These are phyloP conservation scores for Tupiocoris notatus DNA, from an alignment of 2,888 invertebrate species.

Conservation along the genomic window DNA sequence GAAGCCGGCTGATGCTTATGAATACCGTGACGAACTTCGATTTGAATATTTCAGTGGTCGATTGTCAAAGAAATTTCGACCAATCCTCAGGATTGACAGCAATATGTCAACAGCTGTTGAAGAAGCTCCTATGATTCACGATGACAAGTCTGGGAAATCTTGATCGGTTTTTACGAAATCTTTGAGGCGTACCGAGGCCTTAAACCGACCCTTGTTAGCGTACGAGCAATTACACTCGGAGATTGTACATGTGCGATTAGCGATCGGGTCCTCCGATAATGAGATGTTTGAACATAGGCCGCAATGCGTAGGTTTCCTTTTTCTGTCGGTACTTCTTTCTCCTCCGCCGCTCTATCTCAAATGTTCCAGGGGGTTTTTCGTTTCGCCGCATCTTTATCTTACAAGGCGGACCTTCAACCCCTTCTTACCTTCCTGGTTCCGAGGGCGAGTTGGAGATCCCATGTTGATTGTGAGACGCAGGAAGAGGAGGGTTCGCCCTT, in stretches of 20 bases:
- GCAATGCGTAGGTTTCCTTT: not conserved
- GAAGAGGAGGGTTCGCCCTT: slow-evolving; percentile 14
- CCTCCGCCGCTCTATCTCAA: slow-evolving; percentile 8
- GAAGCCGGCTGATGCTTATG: too few relatives aligned
- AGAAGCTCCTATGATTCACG: too few relatives aligned
- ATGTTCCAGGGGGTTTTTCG: slow-evolving; percentile 4
- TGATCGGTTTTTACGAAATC: too few relatives aligned
- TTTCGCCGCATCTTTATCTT: not conserved
- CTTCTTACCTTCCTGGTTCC: slow-evolving; percentile 17
- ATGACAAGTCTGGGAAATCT: too few relatives aligned
- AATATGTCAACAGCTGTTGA: too few relatives aligned
- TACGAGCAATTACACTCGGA: slow-evolving; percentile 22
- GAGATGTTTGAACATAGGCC: slow-evolving; percentile 25
- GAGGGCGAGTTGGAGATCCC: slow-evolving; percentile 4
- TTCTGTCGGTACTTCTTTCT: not conserved
- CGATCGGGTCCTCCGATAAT: slow-evolving; percentile 6
- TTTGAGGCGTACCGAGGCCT: too few relatives aligned
- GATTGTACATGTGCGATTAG: not conserved
- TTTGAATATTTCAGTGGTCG: too few relatives aligned
- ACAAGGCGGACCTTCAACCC: slow-evolving; percentile 20
- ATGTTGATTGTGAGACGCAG: slow-evolving; percentile 20
- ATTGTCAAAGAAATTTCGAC: too few relatives aligned
- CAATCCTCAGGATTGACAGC: too few relatives aligned
- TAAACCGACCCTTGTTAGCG: slow-evolving; percentile 5
- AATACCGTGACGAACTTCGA: too few relatives aligned